These are phyloP conservation scores for Crotophaga sulcirostris DNA, from an alignment of 2,113 vertebrate genomes.

Conservation along the genomic window DNA sequence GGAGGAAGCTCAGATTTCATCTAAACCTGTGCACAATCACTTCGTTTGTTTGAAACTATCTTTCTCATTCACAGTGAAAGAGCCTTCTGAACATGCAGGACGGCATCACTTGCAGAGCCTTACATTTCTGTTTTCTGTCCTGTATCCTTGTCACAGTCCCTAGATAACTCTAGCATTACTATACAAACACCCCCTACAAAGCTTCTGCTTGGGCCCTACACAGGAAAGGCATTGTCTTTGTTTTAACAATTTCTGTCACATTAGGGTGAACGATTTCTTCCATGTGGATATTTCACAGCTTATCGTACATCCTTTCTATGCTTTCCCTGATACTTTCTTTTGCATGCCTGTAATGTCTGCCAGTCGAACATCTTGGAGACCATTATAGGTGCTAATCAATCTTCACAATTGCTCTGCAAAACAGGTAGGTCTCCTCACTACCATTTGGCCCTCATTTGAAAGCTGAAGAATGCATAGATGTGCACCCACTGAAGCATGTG, in stretches of 20 bases:
- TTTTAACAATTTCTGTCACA: background rate
- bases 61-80: constrained; percentile 14
- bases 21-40: constrained; percentile 26
- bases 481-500: background rate
- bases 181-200: background rate
- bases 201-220: background rate
- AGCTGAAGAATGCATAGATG: background rate
- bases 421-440: background rate
- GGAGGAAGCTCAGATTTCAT: constrained; percentile 44
- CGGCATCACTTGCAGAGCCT: background rate
- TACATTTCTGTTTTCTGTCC: background rate
- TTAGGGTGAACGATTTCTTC: background rate
- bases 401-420: background rate
- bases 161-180: background rate
- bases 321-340: background rate
- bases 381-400: background rate
- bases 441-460: background rate
- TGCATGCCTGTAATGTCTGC: background rate
- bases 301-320: background rate
- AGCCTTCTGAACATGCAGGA: constrained; percentile 7
- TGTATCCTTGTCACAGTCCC: background rate
- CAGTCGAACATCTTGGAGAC: background rate
- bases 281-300: background rate
- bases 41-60: constrained; percentile 54
- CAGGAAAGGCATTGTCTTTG: background rate